Base-by-base conservation (phyloP, 1,140 invertebrate species). In the Augochlora pura region DNA sequence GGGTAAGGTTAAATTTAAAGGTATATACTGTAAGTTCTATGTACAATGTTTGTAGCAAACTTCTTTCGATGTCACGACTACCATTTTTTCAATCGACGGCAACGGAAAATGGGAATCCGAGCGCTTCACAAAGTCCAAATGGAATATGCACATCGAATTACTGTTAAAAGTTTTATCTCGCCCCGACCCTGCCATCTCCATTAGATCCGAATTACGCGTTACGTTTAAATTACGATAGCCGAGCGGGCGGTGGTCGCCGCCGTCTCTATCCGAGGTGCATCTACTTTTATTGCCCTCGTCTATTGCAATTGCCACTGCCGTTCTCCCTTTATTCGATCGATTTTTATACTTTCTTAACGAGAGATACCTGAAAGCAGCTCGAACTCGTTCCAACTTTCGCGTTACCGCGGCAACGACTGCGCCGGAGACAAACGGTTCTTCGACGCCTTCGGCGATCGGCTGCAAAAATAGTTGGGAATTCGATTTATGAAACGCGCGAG, bases 221-320 rank as follows among this genome's bases (percentile, higher is more conserved):
- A 77, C 80, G 74, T 84, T 82, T 82, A 79, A 85, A 85, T 85
- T 83, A 81, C 81, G 70, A 83, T 77, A 46, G 38, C 46, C 65
- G 4, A 16, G 49, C 49, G 39, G 14, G 46, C 46, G 68, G 25
- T 67, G 59, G 60, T 69, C 80, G 74, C 46, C 74, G 64, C 66
- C 60, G 38, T 69, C 59, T 21, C 18, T 39, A 63, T 63, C 62
- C 62, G 32, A 63, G 62, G 18, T 63, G 62, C 16, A 32, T 38
- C 62, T 1, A 8, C 18, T 38, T 63, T 63, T 63, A 63, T 63
- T 63, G n/a, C 16, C 62, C 18, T 39, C 62, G 16, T 21, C 62
- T 0, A 8, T 39, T 39, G 14, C 62, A 39, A 63, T 63, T 63
- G 62, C 14, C 32, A 39, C 32, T 2, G 16, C 9, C 62, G 21